Base-by-base conservation (phyloP, 2,888 invertebrate species). In the Euphydryas editha region DNA sequence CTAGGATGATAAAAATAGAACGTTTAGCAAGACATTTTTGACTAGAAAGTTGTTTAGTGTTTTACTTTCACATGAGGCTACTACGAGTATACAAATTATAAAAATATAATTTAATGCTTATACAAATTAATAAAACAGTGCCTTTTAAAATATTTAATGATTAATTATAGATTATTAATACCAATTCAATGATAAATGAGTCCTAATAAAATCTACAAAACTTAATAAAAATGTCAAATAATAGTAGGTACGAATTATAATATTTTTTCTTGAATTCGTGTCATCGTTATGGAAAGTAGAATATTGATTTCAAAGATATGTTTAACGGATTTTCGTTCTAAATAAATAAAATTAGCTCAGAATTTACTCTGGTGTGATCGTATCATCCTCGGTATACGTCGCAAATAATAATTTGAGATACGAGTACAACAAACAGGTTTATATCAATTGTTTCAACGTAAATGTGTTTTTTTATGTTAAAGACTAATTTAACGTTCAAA, bases 291-390 rank as follows among this genome's bases (percentile, higher is more conserved):
- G 8, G 20, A 47, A 47, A 47, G 47, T 20, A 20, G 47, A 51
- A 51, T 15, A 51, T 51, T 51, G 24, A 24, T n/a, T 21, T n/a
- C 6, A 0, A 21, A 15, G 21, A 24, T 7, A 51, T 54, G n/a
- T 36, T 54, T 54, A 54, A 54, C 54, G 30, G 30, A 54, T 54
- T 54, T 17, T 54, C 11, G 54, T 17, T 17, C 54, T 17, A 21
- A 54, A 54, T 54, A 51, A 51, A 51, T 54, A 54, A 30, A 30
- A 54, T 18, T 11, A 17, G 10, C 30, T 36, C n/a, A 1, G 30
- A 36, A 30, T 17, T 30, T 3, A 17, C 36, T 8, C 21, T 7
- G 21, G n/a, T 15, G 18, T 18, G 8, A 17, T 7, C 17, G 18
- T 46, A 46, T 18, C 46, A 10, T n/a, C 17, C 7, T 2, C 46